Conservation (phyloP, 2,888 invertebrate species). For the Hoplodrina ambigua region DNA sequence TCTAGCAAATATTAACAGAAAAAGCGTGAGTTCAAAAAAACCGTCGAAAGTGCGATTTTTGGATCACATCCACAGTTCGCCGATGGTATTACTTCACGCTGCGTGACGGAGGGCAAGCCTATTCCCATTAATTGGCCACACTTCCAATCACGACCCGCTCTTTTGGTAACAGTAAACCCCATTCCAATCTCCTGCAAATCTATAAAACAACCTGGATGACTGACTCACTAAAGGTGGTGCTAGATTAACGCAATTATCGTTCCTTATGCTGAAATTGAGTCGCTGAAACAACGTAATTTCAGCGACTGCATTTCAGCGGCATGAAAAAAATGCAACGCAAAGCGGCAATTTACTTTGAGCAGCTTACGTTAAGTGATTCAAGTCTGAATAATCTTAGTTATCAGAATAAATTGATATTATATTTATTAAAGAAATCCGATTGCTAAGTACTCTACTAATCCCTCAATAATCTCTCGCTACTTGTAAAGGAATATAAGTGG, state of each 20-base stretch:
- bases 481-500: constrained; percentile 3
- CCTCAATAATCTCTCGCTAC: constrained; percentile 8
- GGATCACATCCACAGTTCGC: constrained; percentile 14
- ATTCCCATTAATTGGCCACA: constrained; percentile 51
- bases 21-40: not conserved
- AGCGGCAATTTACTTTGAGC: not conserved
- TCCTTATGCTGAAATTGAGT: no score
- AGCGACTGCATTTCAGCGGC: no score
- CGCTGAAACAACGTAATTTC: no score
- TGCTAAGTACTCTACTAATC: constrained; percentile 3
- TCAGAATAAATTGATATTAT: not conserved
- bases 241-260: constrained; percentile 2
- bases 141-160: constrained; percentile 36
- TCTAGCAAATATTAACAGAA: not conserved
- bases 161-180: constrained; percentile 44
- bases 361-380: not conserved
- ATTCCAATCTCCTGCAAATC: constrained; percentile 39
- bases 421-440: not conserved
- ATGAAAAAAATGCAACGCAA: not conserved
- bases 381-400: not conserved
- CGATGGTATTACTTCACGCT: constrained; percentile 35
- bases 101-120: constrained; percentile 36
- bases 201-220: constrained; percentile 31
- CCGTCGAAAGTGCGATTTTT: not conserved
- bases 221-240: not conserved